Evolutionary conservation across 2,888 invertebrate species (phyloP).

Genomic region (Anoplius nigerrimus): DNA sequence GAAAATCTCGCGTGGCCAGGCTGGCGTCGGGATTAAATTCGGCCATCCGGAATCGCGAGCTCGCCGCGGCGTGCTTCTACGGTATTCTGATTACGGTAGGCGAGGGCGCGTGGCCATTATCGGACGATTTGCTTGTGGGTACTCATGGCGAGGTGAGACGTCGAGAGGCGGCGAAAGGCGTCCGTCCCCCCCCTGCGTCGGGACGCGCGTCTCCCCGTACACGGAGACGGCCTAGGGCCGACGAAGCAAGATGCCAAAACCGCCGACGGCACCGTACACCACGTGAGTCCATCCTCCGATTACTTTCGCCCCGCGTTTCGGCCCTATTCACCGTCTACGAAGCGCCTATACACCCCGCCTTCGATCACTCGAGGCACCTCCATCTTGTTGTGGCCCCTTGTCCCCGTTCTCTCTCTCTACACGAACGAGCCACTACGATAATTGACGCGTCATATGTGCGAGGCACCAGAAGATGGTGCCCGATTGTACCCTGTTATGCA

Average conservation of each 20-base stretch:
- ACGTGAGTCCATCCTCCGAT: conserved; percentile 65
- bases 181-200: conserved; percentile 59
- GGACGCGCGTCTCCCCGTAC: conserved; percentile 59
- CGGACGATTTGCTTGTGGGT: conserved; percentile 63
- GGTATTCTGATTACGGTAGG: conserved; percentile 40
- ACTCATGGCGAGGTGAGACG: conserved; percentile 66
- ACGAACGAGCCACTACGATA: conserved; percentile 51
- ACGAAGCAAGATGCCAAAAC: conserved; percentile 64
- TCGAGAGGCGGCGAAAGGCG: conserved; percentile 59
- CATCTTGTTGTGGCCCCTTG: conserved; percentile 67
- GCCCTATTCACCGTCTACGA: conserved; percentile 1
- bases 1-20: conserved; percentile 42
- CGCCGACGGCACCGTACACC: conserved; percentile 68
- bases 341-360: conserved; percentile 42
- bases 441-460: conserved; percentile 69
- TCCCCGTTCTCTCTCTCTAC: conserved; percentile 64
- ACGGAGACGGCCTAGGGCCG: conserved; percentile 54
- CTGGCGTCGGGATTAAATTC: conserved; percentile 32
- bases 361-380: conserved; percentile 58
- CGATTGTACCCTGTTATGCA: conserved; percentile 32
- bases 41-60: conserved; percentile 31
- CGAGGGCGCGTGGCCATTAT: conserved; percentile 67
- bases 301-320: conserved; percentile 25
- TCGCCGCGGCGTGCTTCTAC: conserved; percentile 25
- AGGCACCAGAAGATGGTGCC: conserved; percentile 52